Conservation (phyloP, 2,888 invertebrate species). For the Cephus rjabovi region DNA sequence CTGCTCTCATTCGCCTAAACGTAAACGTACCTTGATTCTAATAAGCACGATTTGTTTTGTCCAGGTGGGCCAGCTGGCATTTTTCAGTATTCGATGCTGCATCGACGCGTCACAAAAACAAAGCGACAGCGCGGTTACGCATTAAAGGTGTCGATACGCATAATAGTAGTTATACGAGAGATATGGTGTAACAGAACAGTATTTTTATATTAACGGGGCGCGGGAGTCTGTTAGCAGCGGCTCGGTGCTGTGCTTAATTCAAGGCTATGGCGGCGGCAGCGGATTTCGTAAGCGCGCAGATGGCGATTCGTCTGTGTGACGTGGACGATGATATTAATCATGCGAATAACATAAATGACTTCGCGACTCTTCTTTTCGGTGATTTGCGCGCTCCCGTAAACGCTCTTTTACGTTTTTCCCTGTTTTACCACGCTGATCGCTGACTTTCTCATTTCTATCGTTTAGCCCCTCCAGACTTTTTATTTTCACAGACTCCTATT, state of each 20-base stretch:
- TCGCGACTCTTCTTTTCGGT: neutral
- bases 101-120: neutral
- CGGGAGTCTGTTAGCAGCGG: neutral
- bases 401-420: neutral
- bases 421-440: neutral
- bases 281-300: neutral
- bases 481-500: neutral
- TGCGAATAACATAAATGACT: neutral
- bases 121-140: neutral
- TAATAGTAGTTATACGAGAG: constrained; percentile 44
- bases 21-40: neutral
- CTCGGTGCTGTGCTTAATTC: too few species aligned
- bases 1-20: neutral
- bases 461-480: neutral
- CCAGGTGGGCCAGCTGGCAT: constrained; percentile 30
- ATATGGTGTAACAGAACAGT: constrained; percentile 57
- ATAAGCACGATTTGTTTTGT: constrained; percentile 16
- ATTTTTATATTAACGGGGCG: constrained; percentile 55
- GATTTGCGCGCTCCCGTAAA: neutral
- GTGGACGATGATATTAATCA: neutral
- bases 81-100: constrained; percentile 35
- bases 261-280: neutral
- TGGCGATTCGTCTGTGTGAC: neutral
- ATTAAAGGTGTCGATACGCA: constrained; percentile 37
- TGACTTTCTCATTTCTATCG: neutral